These are phyloP conservation scores for Horisme vitalbata DNA, from an alignment of 2,888 invertebrate genomes.

Conservation along the genomic window DNA sequence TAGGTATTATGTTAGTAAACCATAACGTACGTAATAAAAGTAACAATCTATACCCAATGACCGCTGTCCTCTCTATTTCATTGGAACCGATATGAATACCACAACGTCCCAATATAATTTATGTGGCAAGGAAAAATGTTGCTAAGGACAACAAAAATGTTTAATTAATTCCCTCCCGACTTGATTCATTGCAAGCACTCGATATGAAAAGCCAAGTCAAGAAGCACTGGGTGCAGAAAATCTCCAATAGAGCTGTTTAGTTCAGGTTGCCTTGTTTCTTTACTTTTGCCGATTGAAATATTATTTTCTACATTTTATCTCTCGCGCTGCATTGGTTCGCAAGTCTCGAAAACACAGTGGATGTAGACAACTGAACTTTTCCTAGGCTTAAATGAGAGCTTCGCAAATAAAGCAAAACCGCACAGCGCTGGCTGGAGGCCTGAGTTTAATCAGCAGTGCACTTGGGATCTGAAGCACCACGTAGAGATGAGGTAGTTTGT, in stretches of 20 bases:
- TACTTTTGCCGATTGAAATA: neutral
- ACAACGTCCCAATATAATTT: too few relatives aligned
- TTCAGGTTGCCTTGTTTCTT: conserved; percentile 4
- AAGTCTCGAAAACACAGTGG: conserved; percentile 22
- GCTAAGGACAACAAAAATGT: too few relatives aligned
- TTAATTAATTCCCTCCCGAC: too few relatives aligned
- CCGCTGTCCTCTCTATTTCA: conserved; percentile 3
- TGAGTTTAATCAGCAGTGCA: conserved; percentile 62
- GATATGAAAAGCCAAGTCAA: too few relatives aligned
- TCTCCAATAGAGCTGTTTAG: too few relatives aligned
- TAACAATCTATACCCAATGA: neutral
- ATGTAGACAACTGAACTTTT: conserved; percentile 20
- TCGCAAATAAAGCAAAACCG: conserved; percentile 52
- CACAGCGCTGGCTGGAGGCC: conserved; percentile 37
- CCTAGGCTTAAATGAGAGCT: conserved; percentile 23
- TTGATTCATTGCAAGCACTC: too few relatives aligned
- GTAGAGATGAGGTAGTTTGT: conserved; percentile 4
- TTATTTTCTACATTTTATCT: conserved; percentile 10
- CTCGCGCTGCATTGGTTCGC: conserved; percentile 11
- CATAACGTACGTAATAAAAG: neutral
- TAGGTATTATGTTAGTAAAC: neutral
- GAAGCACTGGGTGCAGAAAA: too few relatives aligned
- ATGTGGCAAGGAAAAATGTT: conserved; percentile 8
- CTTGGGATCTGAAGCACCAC: conserved; percentile 12
- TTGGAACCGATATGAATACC: conserved; percentile 9